Percentiles rank a stretch among this genome's conserved stretches.
Evolutionary conservation across 37 sponge, comb jelly and placozoan species (phyloP).

Genomic region (Corticium candelabrum): DNA sequence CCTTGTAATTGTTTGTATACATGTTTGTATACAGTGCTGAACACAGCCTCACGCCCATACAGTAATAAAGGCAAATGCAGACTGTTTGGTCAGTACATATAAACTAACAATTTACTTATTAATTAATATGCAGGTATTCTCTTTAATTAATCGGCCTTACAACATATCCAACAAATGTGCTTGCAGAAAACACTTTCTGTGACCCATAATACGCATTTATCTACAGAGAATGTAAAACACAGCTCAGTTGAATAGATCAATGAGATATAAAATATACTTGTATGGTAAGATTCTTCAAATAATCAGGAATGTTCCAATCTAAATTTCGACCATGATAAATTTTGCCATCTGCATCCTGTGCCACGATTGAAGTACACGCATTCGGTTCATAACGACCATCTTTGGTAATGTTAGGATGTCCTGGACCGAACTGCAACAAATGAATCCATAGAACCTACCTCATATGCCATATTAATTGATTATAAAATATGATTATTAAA

Average conservation of each 20-base stretch:
- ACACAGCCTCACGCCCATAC: too few species aligned
- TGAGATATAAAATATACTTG: conserved; percentile 16
- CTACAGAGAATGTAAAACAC: conserved; percentile 1
- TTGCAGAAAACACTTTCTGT: conserved; percentile 31
- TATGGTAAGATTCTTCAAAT: conserved; percentile 39
- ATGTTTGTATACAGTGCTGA: too few species aligned
- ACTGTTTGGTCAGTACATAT: too few species aligned
- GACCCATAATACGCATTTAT: conserved; percentile 22
- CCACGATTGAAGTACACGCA: conserved; percentile 64
- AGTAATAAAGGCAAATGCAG: neutral
- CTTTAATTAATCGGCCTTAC: too few species aligned
- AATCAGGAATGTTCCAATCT: conserved; percentile 61
- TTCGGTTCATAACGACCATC: neutral
- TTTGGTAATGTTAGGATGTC: conserved; percentile 52
- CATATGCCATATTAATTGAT: neutral
- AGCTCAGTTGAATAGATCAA: neutral
- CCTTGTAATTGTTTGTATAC: too few species aligned
- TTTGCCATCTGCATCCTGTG: conserved; percentile 19
- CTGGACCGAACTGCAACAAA: conserved; percentile 38
- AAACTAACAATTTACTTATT: too few species aligned
- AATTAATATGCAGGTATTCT: too few species aligned
- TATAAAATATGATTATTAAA: too few species aligned
- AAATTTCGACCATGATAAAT: conserved; percentile 53
- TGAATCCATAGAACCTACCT: neutral
- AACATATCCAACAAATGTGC: conserved; percentile 41